These are phyloP conservation scores for Leptodactylus fuscus DNA, from an alignment of 2,113 vertebrate species.

Conservation along the genomic window DNA sequence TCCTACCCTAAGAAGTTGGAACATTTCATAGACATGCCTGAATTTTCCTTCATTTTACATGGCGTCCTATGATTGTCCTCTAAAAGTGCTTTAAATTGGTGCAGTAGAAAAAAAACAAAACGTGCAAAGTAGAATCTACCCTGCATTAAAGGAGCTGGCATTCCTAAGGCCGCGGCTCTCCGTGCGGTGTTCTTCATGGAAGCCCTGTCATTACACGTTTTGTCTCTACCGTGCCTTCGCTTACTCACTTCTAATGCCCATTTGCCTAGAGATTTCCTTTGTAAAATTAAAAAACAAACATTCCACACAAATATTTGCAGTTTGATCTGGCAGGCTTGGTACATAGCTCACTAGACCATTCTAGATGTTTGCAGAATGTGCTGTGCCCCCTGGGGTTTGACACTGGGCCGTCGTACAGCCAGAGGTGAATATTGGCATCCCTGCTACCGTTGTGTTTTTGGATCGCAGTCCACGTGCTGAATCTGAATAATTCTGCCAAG, in stretches of 20 bases:
- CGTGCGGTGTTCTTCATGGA: neutral
- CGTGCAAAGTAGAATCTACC: no score
- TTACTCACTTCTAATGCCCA: neutral
- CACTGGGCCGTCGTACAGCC: neutral
- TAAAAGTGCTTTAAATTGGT: no score
- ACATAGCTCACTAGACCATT: constrained; percentile 5
- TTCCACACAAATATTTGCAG: constrained; percentile 37
- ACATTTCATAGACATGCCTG: no score
- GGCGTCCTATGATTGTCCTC: no score
- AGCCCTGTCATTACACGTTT: constrained; percentile 29
- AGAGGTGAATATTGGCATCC: neutral
- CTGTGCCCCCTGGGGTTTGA: constrained; percentile 4
- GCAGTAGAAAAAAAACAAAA: no score
- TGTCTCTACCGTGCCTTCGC: neutral
- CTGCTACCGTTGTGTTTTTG: neutral
- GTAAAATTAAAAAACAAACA: constrained; percentile 37
- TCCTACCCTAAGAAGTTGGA: no score
- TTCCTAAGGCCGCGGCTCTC: neutral
- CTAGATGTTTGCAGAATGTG: constrained; percentile 22
- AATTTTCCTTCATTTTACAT: no score
- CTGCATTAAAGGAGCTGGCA: no score
- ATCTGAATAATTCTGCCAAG: neutral
- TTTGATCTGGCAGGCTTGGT: neutral
- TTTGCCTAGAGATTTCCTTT: constrained; percentile 38
- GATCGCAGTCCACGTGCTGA: neutral